Conservation (phyloP, 1,140 invertebrate species). For the Hylyphantes graminicola region DNA sequence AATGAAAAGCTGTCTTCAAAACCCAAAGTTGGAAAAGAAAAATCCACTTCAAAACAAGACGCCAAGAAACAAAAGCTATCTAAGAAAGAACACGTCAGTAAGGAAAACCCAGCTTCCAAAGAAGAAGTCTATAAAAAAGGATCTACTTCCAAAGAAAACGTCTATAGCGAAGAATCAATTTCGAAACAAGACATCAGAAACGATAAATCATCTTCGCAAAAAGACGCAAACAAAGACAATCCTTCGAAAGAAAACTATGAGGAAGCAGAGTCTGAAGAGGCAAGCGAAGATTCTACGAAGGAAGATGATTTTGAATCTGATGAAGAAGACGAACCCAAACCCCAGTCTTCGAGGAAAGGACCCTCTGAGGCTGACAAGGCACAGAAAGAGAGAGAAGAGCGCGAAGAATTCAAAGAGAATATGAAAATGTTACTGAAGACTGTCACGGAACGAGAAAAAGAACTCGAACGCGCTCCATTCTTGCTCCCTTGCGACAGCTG, state of each 20-base stretch:
- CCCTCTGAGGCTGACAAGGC: neutral
- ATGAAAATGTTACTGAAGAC: neutral
- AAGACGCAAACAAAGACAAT: neutral
- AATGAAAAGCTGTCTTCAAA: no score
- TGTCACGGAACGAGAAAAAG: neutral
- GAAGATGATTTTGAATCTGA: neutral
- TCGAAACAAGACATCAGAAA: no score
- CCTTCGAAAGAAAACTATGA: neutral
- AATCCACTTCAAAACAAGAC: no score
- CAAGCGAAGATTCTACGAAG: neutral
- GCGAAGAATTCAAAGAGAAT: neutral
- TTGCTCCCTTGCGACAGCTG: slow-evolving; percentile 34
- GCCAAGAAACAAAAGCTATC: no score
- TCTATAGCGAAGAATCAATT: no score
- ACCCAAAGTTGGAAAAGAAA: no score
- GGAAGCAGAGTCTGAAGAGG: neutral
- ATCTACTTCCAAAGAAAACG: no score
- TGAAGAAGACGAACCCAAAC: neutral
- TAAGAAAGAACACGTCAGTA: no score
- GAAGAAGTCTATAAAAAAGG: no score
- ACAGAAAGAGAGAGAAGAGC: neutral
- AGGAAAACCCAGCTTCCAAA: no score
- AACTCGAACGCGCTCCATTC: neutral
- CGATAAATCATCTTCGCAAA: no score
- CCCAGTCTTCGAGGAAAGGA: neutral